These are phyloP conservation scores for Australoheros facetus DNA, from an alignment of 2,797 vertebrate genomes.

Conservation along the genomic window DNA sequence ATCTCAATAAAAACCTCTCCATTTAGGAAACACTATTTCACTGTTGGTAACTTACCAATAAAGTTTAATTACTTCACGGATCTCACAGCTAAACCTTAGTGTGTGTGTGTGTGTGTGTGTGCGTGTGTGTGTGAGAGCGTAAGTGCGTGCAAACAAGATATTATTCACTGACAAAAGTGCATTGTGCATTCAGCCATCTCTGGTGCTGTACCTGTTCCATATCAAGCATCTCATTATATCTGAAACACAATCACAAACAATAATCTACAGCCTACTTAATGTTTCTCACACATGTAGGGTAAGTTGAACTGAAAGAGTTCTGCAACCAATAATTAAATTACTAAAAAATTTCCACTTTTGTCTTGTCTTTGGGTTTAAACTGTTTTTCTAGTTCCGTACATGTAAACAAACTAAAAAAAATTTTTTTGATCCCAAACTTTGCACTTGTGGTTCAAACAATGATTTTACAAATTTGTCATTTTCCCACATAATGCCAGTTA, in stretches of 20 bases:
- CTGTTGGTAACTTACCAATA: slow-evolving; percentile 21
- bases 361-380: no score
- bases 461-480: no score
- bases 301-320: background rate
- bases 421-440: no score
- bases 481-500: no score
- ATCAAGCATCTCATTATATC: background rate
- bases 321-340: background rate
- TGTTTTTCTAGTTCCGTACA: no score
- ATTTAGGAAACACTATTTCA: slow-evolving; percentile 29
- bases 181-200: background rate
- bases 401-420: no score
- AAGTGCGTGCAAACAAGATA: background rate
- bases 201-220: background rate
- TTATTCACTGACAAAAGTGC: background rate
- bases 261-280: background rate
- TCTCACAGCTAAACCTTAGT: background rate
- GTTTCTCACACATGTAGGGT: background rate
- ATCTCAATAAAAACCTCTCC: slow-evolving; percentile 39
- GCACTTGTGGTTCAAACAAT: no score
- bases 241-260: background rate
- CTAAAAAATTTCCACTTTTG: no score
- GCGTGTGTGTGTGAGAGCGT: no score
- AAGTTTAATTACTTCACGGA: slow-evolving; percentile 29
- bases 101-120: background rate